These are phyloP conservation scores for Coecobrya sp. DNA, from an alignment of 2,888 invertebrate species.

Conservation along the genomic window DNA sequence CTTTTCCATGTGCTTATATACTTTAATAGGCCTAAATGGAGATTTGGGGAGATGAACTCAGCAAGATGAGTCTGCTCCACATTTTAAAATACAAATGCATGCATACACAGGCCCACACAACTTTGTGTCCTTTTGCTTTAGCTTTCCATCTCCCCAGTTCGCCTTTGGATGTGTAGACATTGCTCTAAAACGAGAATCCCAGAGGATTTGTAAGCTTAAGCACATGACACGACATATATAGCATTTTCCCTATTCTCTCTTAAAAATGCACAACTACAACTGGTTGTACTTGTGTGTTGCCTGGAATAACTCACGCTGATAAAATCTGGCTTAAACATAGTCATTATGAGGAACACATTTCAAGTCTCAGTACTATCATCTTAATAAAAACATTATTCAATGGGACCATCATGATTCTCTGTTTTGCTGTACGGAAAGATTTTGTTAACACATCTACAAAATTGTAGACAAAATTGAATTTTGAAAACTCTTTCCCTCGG, in stretches of 20 bases:
- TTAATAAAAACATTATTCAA: slow-evolving; percentile 8
- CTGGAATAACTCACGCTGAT: slow-evolving; percentile 33
- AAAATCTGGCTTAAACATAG: slow-evolving; percentile 43
- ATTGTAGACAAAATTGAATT: neutral
- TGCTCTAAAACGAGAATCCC: slow-evolving; percentile 54
- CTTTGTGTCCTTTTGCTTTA: neutral
- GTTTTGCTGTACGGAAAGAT: neutral
- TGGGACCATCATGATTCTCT: neutral
- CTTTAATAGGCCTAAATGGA: slow-evolving; percentile 44
- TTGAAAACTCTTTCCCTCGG: no score
- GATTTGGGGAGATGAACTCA: slow-evolving; percentile 37
- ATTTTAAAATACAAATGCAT: slow-evolving; percentile 4
- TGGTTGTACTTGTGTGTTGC: neutral
- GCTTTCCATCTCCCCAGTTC: neutral
- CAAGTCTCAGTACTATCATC: neutral
- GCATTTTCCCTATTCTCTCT: neutral
- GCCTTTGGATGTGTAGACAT: neutral
- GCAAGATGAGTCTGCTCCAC: neutral
- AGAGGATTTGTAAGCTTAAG: slow-evolving; percentile 62
- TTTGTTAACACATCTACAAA: slow-evolving; percentile 24
- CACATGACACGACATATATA: slow-evolving; percentile 48
- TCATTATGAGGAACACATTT: slow-evolving; percentile 13
- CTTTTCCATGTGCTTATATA: slow-evolving; percentile 44
- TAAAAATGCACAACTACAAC: slow-evolving; percentile 36
- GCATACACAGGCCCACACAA: slow-evolving; percentile 9